A percentile compares a stretch with the other conserved stretches of the same genome.
Conservation (phyloP, 2,113 vertebrate genomes). For the Chaetodon trifascialis region DNA sequence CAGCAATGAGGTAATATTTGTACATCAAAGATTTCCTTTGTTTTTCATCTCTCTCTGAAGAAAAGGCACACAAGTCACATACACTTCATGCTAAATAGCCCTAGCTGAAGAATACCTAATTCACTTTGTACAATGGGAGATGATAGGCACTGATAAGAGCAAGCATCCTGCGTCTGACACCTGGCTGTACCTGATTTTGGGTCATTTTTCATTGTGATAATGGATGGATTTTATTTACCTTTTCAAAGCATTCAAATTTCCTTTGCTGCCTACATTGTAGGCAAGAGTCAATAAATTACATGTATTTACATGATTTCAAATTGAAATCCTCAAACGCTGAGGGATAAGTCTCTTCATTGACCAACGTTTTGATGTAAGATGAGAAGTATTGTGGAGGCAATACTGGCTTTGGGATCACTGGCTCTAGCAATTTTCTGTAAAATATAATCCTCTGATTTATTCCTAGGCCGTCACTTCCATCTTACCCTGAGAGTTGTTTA, state of each 20-base stretch:
- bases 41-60: slow-evolving; percentile 85
- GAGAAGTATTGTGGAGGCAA: slow-evolving; percentile 33
- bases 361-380: slow-evolving; percentile 22
- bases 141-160: slow-evolving; percentile 41
- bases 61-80: slow-evolving; percentile 76
- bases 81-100: slow-evolving; percentile 70
- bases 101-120: slow-evolving; percentile 54
- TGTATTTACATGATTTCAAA: slow-evolving; percentile 77
- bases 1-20: slow-evolving; percentile 99
- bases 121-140: slow-evolving; percentile 51
- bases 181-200: slow-evolving; percentile 41
- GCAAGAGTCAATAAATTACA: slow-evolving; percentile 79
- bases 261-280: slow-evolving; percentile 82
- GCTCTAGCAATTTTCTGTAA: slow-evolving; percentile 27
- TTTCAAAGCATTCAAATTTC: slow-evolving; percentile 62
- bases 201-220: slow-evolving; percentile 33
- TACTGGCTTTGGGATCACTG: slow-evolving; percentile 24
- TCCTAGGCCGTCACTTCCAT: slow-evolving; percentile 52
- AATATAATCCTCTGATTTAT: slow-evolving; percentile 34
- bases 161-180: slow-evolving; percentile 24
- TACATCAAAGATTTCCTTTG: slow-evolving; percentile 89
- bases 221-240: slow-evolving; percentile 39
- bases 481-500: slow-evolving; percentile 80
- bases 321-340: slow-evolving; percentile 65
- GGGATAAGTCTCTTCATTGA: slow-evolving; percentile 57